Base-by-base conservation (phyloP, 2,888 invertebrate species). In the Chaetogeoica ovagalla region DNA sequence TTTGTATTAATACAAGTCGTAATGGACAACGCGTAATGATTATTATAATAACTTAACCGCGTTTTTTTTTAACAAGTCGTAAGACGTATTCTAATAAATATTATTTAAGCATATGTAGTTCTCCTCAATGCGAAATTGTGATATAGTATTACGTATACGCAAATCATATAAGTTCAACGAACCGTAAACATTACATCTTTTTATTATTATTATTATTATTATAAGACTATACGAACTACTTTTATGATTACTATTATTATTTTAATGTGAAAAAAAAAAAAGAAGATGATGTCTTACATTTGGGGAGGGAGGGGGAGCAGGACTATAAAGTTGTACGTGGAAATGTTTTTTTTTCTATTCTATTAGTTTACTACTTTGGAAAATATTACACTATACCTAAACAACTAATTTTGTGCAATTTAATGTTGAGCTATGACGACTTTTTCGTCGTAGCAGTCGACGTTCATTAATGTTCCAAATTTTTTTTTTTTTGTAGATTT, bases 1-100 rank as follows among this genome's bases (percentile, higher is more conserved):
- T 30, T 2, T 2, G n/a, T n/a, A n/a, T 59, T 59, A 8, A 57
- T 57, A 57, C 5, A n/a, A 57, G 7, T 7, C 5, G 2, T 4
- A 43, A n/a, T 57, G 19, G 6, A 57, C 5, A n/a, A 57, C 15
- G 13, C 3, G 15, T 43, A 15, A 30, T 15, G 37, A 37, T 48
- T 11, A 69, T 69, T 55, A 19, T 55, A 3, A 21, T 2, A n/a
- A n/a, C 4, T 30, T 30, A 30, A 21, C 55, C 1, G 7, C 21
- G 13, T 55, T 63, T 73, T 23, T 55, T 63, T 73, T 23, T 39
- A 39, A 75, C n/a, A 17, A 55, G 17, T 63, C 52, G 11, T 48
- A 39, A 23, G 23, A 1, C 17, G 6, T 70, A 63, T 37, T 74
- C 30, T 57, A 63, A 21, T 65, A 37, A n/a, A 19, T 65, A 63